Evolutionary conservation across 2,113 vertebrate genomes (phyloP).

Genomic region (Solea senegalensis): DNA sequence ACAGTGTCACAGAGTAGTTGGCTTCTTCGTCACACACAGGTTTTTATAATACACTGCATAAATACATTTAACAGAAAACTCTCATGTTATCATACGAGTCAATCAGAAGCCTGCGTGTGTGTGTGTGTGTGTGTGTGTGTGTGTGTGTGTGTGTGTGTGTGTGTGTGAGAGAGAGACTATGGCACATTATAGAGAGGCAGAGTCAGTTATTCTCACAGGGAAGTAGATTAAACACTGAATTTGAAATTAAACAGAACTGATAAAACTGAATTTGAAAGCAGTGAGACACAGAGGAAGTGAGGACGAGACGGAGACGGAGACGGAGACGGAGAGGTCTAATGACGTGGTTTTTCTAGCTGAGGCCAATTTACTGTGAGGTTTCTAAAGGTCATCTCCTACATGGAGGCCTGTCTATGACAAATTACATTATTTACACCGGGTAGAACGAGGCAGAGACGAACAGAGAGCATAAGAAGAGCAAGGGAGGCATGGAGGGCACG

Average conservation of each 20-base stretch:
- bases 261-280: slow-evolving; percentile 53
- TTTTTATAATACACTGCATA: too few species aligned
- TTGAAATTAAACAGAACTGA: slow-evolving; percentile 64
- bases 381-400: slow-evolving; percentile 74
- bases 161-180: slow-evolving; percentile 9
- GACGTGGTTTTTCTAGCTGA: slow-evolving; percentile 58
- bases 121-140: not conserved
- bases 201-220: slow-evolving; percentile 34
- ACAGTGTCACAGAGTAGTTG: too few species aligned
- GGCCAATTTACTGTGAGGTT: slow-evolving; percentile 75
- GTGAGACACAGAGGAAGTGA: slow-evolving; percentile 24
- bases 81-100: not conserved
- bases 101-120: not conserved
- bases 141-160: not conserved
- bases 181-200: slow-evolving; percentile 3
- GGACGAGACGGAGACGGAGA: slow-evolving; percentile 28
- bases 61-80: not conserved
- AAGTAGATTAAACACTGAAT: slow-evolving; percentile 59
- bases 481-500: not conserved
- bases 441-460: slow-evolving; percentile 48
- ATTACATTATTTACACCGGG: slow-evolving; percentile 74
- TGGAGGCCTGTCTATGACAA: slow-evolving; percentile 73
- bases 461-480: slow-evolving; percentile 18
- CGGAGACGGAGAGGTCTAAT: slow-evolving; percentile 59
- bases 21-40: too few species aligned